phyloP scores from a whole-genome alignment of 2,888 invertebrate genomes.

The Coleophora flavipennella region DNA sequence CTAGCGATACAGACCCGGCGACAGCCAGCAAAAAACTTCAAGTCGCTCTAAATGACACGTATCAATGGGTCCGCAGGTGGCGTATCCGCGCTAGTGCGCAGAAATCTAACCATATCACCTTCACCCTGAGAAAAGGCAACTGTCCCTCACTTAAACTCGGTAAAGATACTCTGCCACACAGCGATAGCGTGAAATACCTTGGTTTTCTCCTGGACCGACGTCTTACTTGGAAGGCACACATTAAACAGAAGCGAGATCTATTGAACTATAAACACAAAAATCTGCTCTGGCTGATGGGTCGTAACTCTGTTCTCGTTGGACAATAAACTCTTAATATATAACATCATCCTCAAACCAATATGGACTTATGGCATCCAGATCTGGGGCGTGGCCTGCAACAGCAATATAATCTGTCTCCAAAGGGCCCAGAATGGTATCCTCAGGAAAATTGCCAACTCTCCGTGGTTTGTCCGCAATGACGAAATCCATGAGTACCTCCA shows the following conservation, averaged over 20 bases:
- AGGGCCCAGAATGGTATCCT: conserved; percentile 4
- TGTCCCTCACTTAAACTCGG: conserved; percentile 6
- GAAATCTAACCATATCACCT: conserved; percentile 10
- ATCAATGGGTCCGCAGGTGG: conserved; percentile 10
- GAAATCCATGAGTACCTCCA: conserved; percentile 1
- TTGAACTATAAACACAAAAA: not conserved
- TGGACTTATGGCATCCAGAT: conserved; percentile 10
- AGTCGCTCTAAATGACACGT: not conserved
- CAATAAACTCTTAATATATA: conserved; percentile 4
- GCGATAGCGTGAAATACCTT: conserved; percentile 3
- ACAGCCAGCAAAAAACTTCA: conserved; percentile 6
- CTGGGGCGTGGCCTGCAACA: conserved; percentile 6
- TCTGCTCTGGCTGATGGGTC: not conserved
- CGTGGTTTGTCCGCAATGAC: conserved; percentile 3
- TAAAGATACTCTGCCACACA: not conserved
- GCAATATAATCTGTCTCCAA: conserved; percentile 4
- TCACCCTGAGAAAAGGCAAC: conserved; percentile 4
- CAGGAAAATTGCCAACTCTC: conserved; percentile 4
- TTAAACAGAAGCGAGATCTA: not conserved
- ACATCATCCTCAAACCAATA: conserved; percentile 7
- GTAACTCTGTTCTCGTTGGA: not conserved
- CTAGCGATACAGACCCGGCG: conserved; percentile 2
- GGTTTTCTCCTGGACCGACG: conserved; percentile 4
- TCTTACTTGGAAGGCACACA: conserved; percentile 6
- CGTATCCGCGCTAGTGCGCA: conserved; percentile 6